phyloP scores from a whole-genome alignment of 2,888 invertebrate species.

The Eulithis testata region DNA sequence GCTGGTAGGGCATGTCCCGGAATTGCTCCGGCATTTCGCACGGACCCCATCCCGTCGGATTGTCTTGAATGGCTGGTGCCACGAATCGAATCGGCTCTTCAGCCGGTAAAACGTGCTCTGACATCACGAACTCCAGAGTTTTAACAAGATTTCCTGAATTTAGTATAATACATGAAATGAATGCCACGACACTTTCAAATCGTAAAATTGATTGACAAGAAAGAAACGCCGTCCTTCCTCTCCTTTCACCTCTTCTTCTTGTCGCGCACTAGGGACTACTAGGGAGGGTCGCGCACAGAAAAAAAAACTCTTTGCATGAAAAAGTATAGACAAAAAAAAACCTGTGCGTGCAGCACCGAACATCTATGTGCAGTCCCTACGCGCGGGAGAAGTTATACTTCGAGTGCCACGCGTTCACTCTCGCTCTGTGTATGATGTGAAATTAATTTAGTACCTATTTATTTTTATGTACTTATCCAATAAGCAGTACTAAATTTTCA shows the following conservation, averaged over 20 bases:
- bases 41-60: slow-evolving; percentile 98
- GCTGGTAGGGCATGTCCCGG: slow-evolving; percentile 99
- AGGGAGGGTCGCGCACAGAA: neutral
- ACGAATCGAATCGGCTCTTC: slow-evolving; percentile 87
- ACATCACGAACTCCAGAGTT: slow-evolving; percentile 58
- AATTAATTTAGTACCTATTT: no score
- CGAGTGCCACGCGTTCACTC: no score
- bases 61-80: slow-evolving; percentile 91
- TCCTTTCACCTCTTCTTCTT: neutral
- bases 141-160: slow-evolving; percentile 22
- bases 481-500: no score
- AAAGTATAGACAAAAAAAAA: neutral
- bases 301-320: neutral
- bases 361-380: no score
- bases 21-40: slow-evolving; percentile 97
- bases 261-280: neutral
- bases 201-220: slow-evolving; percentile 25
- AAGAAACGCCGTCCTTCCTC: neutral
- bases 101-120: slow-evolving; percentile 81
- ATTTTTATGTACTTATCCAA: no score
- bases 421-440: no score
- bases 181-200: slow-evolving; percentile 59
- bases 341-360: neutral
- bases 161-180: slow-evolving; percentile 28
- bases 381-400: no score